Base-by-base conservation (phyloP, 2,888 invertebrate genomes). In the Malthinus seriepunctatus region DNA sequence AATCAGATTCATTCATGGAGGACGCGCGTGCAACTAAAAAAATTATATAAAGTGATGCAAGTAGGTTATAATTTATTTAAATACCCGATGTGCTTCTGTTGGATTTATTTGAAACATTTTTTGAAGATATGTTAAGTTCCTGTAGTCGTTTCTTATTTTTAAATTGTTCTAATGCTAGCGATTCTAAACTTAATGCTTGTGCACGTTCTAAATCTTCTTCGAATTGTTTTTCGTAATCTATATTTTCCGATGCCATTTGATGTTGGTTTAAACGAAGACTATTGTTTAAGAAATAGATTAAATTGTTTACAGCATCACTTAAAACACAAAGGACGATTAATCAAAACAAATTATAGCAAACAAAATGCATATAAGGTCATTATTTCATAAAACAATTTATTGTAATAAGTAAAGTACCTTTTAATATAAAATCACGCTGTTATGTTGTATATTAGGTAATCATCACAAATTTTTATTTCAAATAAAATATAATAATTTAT, bases 161-260 rank as follows among this genome's bases (percentile, higher is more conserved):
- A 77, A 90, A 93, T 74, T 91, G 88, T 73, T 93, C 93, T 66
- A 93, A 80, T 37, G 92, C 93, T 67, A 92, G 82, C 72, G 90
- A 91, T 81, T 94, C 93, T 73, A 94, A 81, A 79, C 93, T 94
- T 46, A 94, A 81, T 50, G 93, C 93, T 75, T 91, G 91, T 1
- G 94, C 94, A 77, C 89, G 88, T 78, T 94, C 93, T 76, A 94
- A 80, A 75, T 95, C 93, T 63, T 91, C 90, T 82, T 91, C 86
- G 74, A 90, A 93, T 78, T 92, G 89, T 71, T 87, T 86, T 72
- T 93, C 93, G 80, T 88, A 88, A 74, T 91, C 91, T 60, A 80
- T 73, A 64, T 62, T 56, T 32, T 61, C 56, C 7, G 56, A 48
- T 14, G 56, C 57, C 61, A 61, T 61, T 49, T 61, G 23, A 23